phyloP scores from a whole-genome alignment of 2,888 invertebrate genomes.

The Salpingus planirostris region DNA sequence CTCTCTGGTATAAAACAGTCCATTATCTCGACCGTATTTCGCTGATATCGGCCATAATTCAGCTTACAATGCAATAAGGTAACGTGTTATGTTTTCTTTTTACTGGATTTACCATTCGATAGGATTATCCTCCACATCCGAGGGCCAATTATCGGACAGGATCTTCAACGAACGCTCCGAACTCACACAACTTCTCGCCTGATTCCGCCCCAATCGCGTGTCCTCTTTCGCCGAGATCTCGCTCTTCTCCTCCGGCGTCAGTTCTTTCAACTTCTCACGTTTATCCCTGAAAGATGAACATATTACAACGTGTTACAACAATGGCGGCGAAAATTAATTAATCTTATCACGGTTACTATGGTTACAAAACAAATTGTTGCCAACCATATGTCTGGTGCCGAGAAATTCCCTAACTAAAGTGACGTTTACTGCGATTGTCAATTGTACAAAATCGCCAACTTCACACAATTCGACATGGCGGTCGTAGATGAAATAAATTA shows the following conservation, averaged over 20 bases:
- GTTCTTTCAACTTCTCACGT: slow-evolving; percentile 48
- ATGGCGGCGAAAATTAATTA: too few species aligned
- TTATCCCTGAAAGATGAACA: slow-evolving; percentile 47
- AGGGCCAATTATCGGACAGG: slow-evolving; percentile 50
- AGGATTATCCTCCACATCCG: slow-evolving; percentile 36
- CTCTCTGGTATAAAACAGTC: slow-evolving; percentile 9
- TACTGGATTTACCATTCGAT: slow-evolving; percentile 38
- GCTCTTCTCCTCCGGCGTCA: slow-evolving; percentile 52
- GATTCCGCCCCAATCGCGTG: slow-evolving; percentile 42
- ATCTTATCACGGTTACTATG: too few species aligned
- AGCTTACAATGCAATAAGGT: slow-evolving; percentile 33
- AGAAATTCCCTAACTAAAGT: neutral
- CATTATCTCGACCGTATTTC: slow-evolving; percentile 7
- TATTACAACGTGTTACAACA: neutral
- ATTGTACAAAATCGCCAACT: too few species aligned
- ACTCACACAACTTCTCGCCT: slow-evolving; percentile 29
- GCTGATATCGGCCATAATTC: slow-evolving; percentile 12
- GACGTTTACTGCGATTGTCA: neutral
- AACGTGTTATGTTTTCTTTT: slow-evolving; percentile 23
- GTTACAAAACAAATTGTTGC: neutral
- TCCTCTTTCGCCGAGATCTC: slow-evolving; percentile 54
- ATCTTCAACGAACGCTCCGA: slow-evolving; percentile 62
- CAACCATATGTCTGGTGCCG: too few species aligned
- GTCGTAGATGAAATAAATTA: slow-evolving; percentile 37
- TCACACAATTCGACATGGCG: too few species aligned